These are phyloP conservation scores for Prionailurus viverrinus DNA, from an alignment of 2,113 vertebrate species.

Conservation along the genomic window DNA sequence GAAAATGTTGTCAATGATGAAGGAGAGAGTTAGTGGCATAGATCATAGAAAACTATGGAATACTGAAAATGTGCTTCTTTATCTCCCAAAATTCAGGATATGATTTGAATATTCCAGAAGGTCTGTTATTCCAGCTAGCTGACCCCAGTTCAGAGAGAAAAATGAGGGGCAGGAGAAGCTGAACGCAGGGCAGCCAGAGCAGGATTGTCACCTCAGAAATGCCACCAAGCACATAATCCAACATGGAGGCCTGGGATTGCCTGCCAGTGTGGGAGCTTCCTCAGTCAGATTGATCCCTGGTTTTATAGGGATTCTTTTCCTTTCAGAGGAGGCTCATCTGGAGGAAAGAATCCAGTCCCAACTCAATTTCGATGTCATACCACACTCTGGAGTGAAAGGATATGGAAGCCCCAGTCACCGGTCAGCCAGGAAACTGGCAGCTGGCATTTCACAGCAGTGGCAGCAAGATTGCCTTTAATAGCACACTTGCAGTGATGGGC, in stretches of 20 bases:
- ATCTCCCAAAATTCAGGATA: neutral
- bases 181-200: neutral
- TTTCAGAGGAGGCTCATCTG: neutral
- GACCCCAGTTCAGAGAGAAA: neutral
- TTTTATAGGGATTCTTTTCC: neutral
- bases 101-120: neutral
- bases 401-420: rapidly evolving
- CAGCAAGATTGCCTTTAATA: constrained; percentile 26
- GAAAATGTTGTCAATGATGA: neutral
- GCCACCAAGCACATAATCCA: neutral
- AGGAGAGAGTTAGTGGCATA: neutral
- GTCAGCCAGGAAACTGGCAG: constrained; percentile 5
- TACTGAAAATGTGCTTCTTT: neutral
- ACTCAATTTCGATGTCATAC: constrained; percentile 53
- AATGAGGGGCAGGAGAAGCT: neutral
- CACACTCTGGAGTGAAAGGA: neutral
- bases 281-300: neutral
- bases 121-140: neutral
- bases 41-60: neutral
- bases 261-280: rapidly evolving
- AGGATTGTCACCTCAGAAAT: neutral
- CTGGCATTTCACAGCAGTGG: neutral
- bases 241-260: neutral
- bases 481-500: neutral
- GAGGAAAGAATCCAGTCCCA: neutral